These are phyloP conservation scores for Plusia festucae DNA, from an alignment of 2,888 invertebrate species.

Conservation along the genomic window DNA sequence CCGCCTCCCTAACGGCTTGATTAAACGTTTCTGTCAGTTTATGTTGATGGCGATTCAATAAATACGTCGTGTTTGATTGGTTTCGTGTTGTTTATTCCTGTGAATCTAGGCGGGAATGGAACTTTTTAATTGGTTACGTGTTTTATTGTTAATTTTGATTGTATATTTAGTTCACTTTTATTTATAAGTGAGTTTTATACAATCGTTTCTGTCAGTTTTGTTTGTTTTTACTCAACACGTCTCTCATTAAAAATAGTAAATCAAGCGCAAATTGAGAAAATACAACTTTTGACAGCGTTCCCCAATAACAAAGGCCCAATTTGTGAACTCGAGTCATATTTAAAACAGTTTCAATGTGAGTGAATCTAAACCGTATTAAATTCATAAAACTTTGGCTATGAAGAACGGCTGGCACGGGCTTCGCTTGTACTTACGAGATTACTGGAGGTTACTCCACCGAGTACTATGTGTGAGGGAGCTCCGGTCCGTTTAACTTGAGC, in stretches of 20 bases:
- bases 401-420: background rate
- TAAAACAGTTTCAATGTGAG: background rate
- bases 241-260: too few relatives aligned
- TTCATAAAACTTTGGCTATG: background rate
- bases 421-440: background rate
- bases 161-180: too few relatives aligned
- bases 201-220: too few relatives aligned
- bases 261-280: too few relatives aligned
- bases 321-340: background rate
- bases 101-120: background rate
- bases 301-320: background rate
- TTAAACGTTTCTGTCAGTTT: conserved; percentile 16
- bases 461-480: background rate
- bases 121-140: conserved; percentile 2
- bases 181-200: too few relatives aligned
- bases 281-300: too few relatives aligned
- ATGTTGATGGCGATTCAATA: background rate
- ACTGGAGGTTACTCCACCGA: background rate
- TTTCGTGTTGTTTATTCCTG: background rate
- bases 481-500: conserved; percentile 1
- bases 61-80: background rate
- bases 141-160: too few relatives aligned
- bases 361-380: background rate
- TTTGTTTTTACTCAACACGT: too few relatives aligned
- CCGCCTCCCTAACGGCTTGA: conserved; percentile 23